phyloP scores from a whole-genome alignment of 1,140 invertebrate species.

The Nephotettix cincticeps region DNA sequence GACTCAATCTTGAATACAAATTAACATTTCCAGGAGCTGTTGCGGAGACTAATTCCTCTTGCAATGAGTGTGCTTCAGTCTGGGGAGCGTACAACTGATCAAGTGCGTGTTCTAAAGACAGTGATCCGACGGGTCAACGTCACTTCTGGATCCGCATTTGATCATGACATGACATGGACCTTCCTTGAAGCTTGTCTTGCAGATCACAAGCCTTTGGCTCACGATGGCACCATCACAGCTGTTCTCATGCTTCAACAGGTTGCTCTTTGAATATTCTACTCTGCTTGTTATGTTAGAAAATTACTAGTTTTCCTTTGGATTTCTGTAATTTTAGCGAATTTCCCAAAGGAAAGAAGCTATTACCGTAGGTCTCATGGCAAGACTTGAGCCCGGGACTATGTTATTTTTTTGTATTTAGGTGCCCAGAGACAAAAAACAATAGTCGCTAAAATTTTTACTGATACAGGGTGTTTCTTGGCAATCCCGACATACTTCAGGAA shows the following conservation, averaged over 20 bases:
- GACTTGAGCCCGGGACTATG: too few species aligned
- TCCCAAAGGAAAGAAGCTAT: too few species aligned
- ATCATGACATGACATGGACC: slow-evolving; percentile 40
- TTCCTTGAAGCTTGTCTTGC: slow-evolving; percentile 45
- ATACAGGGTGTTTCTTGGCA: too few species aligned
- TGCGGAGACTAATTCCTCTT: slow-evolving; percentile 40
- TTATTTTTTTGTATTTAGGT: too few species aligned
- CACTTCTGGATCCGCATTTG: not conserved
- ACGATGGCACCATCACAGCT: not conserved
- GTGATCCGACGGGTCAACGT: not conserved
- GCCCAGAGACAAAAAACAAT: too few species aligned
- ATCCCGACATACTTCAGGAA: too few species aligned
- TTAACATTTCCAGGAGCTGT: not conserved
- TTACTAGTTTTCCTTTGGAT: too few species aligned
- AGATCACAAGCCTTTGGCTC: slow-evolving; percentile 14
- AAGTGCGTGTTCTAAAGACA: slow-evolving; percentile 19
- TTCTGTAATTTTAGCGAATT: too few species aligned
- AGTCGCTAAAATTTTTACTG: too few species aligned
- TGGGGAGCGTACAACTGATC: slow-evolving; percentile 45
- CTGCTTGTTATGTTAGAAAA: too few species aligned
- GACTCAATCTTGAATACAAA: too few species aligned
- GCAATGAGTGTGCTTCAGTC: slow-evolving; percentile 49
- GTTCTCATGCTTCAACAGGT: slow-evolving; percentile 4
- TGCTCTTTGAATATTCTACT: not conserved
- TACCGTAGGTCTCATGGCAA: too few species aligned